Conservation (phyloP, 2,888 invertebrate genomes). For the Catocala fraxini region DNA sequence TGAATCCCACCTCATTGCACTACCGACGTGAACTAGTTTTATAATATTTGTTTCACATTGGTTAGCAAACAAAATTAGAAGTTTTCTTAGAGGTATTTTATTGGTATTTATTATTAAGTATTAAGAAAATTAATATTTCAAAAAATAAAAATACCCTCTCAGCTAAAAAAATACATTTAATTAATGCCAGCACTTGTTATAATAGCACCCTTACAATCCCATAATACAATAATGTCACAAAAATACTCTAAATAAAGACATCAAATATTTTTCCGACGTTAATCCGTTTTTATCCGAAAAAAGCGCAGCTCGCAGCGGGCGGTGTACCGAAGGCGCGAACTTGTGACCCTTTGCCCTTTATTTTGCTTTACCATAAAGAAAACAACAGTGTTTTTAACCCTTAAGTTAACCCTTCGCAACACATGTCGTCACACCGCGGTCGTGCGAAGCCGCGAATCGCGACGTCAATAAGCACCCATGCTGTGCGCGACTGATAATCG, state of each 20-base stretch:
- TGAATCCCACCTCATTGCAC: no score
- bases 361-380: constrained; percentile 75
- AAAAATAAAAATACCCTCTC: background rate
- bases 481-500: constrained; percentile 23
- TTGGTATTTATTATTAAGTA: no score
- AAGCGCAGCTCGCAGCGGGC: constrained; percentile 70
- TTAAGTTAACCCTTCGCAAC: constrained; percentile 75
- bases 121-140: background rate
- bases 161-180: no score
- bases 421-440: constrained; percentile 70
- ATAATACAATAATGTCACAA: background rate
- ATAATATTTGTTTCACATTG: background rate
- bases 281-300: constrained; percentile 67
- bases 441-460: constrained; percentile 62
- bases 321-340: constrained; percentile 68
- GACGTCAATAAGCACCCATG: constrained; percentile 39
- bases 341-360: constrained; percentile 79
- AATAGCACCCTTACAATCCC: constrained; percentile 8
- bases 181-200: background rate
- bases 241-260: constrained; percentile 59
- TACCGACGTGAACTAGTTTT: no score
- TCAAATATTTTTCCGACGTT: constrained; percentile 62
- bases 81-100: no score
- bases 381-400: constrained; percentile 78
- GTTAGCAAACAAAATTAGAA: no score